Evolutionary conservation across 2,888 invertebrate species (phyloP).

Genomic region (Thereva unica): DNA sequence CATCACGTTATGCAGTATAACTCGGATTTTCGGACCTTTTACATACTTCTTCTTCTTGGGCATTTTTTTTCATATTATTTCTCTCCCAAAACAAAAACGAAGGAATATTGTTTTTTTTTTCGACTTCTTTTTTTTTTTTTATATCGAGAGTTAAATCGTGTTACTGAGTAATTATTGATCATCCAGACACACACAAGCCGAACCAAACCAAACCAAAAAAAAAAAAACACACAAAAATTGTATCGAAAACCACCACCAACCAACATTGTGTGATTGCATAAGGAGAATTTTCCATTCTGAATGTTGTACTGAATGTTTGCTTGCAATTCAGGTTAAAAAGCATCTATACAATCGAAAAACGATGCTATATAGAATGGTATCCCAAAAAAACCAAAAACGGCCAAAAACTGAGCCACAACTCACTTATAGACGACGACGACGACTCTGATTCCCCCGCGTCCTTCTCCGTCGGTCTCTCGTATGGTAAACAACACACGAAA

Average conservation of each 20-base stretch:
- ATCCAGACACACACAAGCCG: slow-evolving; percentile 5
- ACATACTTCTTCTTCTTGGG: background rate
- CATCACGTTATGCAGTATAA: slow-evolving; percentile 1
- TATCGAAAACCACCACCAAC: background rate
- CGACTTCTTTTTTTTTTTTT: slow-evolving; percentile 1
- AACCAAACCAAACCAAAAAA: background rate
- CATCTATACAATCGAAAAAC: too few relatives aligned
- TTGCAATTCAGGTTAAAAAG: too few relatives aligned
- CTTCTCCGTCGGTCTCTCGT: background rate
- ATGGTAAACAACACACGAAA: background rate
- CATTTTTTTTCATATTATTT: slow-evolving; percentile 15
- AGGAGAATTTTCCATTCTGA: too few relatives aligned
- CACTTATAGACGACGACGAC: too few relatives aligned
- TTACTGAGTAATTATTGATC: slow-evolving; percentile 22
- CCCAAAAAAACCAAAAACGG: too few relatives aligned
- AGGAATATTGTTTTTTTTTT: background rate
- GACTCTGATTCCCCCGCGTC: background rate
- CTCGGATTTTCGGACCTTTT: background rate
- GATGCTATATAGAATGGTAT: too few relatives aligned
- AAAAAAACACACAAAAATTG: background rate
- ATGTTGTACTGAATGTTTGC: too few relatives aligned
- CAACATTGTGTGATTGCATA: background rate
- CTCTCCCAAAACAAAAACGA: background rate
- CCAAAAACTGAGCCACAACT: too few relatives aligned
- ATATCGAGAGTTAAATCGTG: slow-evolving; percentile 12